Base-by-base conservation (phyloP, 2,888 invertebrate species). In the Labia minor region DNA sequence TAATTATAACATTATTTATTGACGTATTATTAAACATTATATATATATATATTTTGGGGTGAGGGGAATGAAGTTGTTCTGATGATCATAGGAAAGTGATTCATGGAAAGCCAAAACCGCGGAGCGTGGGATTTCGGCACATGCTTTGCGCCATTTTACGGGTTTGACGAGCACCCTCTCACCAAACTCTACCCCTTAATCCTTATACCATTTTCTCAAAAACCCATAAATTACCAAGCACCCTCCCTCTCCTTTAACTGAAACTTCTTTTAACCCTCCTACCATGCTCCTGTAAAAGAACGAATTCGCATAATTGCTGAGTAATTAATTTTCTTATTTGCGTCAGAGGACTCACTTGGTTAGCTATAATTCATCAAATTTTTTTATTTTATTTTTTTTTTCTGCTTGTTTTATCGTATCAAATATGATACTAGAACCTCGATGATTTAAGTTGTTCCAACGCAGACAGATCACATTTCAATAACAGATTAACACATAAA, bases 221-320 rank as follows among this genome's bases (percentile, higher is more conserved):
- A 49, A 49, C 49, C 49, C 49, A 49, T 49, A 49, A 49, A 49
- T 49, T 49, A 49, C 49, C 49, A 4, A 14, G 16, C 49, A 49
- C n/a, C 3, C n/a, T 14, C 49, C 16, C 49, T 16, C n/a, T n/a
- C n/a, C n/a, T n/a, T n/a, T n/a, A n/a, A n/a, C n/a, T n/a, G n/a
- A 14, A 49, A 16, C 16, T n/a, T 49, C n/a, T 14, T 49, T 49
- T 14, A 49, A 49, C 49, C 49, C 49, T 14, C 14, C 49, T 16
- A 10, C 16, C 33, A 8, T 11, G 6, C 8, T 49, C 49, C 16
- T 16, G 49, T 49, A 14, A 49, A 49, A 49, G 49, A 49, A 49
- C 49, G 49, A 49, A 49, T 49, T 49, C 49, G 49, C 49, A 49
- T 49, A 49, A 49, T 49, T 49, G 49, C 49, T 49, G n/a, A 49